These are phyloP conservation scores for Onychostruthus taczanowskii DNA, from an alignment of 2,113 vertebrate species.

Conservation along the genomic window DNA sequence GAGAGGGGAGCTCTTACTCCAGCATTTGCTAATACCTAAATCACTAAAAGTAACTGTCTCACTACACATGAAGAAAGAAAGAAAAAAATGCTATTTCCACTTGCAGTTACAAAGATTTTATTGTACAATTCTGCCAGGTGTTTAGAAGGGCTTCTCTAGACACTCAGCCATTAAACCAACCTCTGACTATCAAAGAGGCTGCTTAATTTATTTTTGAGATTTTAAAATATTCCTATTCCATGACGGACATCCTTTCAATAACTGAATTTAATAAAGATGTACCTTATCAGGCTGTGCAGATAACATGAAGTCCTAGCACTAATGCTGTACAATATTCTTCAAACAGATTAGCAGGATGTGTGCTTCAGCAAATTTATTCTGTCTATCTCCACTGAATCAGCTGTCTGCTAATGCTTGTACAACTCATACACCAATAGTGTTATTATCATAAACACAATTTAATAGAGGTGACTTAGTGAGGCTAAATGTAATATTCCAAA, in stretches of 20 bases:
- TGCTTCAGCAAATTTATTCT: slow-evolving; percentile 83
- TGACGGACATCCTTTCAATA: slow-evolving; percentile 87
- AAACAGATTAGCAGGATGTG: slow-evolving; percentile 87
- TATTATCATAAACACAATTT: slow-evolving; percentile 83
- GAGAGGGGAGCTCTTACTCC: slow-evolving; percentile 97
- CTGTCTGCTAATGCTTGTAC: slow-evolving; percentile 83
- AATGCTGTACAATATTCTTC: slow-evolving; percentile 90
- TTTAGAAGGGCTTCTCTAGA: slow-evolving; percentile 77
- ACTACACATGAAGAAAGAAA: background rate
- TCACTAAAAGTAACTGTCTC: slow-evolving; percentile 54
- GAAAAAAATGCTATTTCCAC: slow-evolving; percentile 64
- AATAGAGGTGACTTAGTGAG: slow-evolving; percentile 81
- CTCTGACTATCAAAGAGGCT: slow-evolving; percentile 75
- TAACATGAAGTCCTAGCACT: slow-evolving; percentile 91
- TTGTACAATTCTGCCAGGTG: slow-evolving; percentile 79
- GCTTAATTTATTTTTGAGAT: slow-evolving; percentile 70
- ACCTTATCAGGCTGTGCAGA: slow-evolving; percentile 91
- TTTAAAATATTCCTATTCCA: slow-evolving; percentile 90
- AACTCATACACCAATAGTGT: slow-evolving; percentile 78
- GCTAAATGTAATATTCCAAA: slow-evolving; percentile 73
- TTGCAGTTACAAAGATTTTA: slow-evolving; percentile 83
- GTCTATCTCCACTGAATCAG: slow-evolving; percentile 85
- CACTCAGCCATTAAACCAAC: slow-evolving; percentile 77
- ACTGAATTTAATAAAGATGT: slow-evolving; percentile 97
- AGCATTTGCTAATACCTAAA: slow-evolving; percentile 52